Evolutionary conservation across 2,113 vertebrate species (phyloP), one percentile per base, ranked within the genome.

Genomic region (Tachuris rubrigastra): DNA sequence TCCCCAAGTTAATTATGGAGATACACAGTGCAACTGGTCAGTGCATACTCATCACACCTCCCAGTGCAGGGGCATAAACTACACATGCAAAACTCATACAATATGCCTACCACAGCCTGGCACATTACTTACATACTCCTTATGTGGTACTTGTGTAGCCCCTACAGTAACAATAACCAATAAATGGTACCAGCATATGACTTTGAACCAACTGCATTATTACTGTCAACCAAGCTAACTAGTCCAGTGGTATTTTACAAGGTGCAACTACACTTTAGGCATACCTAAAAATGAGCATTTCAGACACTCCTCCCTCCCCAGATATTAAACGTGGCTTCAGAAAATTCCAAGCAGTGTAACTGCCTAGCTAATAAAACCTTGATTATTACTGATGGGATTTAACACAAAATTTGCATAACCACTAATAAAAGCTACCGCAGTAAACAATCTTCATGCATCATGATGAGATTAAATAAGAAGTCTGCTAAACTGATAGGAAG

Each of bases 401-500:
- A 95, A 89, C 27, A 95, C 2, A 79, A 55, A 87, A 96, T 89
- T 95, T 79, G 73, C 90, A 91, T 89, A 78, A 86, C 50, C 23
- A 74, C 52, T 83, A 89, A 84, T 56, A 56, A 58, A 83, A 87
- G 53, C 52, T 78, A 71, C 35, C 18, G 5, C 53, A 84, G 33
- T 79, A 95, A 97, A 89, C 5, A 79, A 28, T 42, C 23, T 74
- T 69, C 35, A 67, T 47, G 67, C 68, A 95, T 72, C 5, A 1
- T 74, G 77, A 94, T 69, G 87, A 94, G 87, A 96, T 92, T 73
- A 93, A 88, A 88, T 30, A 59, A 88, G 53, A 81, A 95, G 73
- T 58, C 67, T 85, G 73, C 90, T 66, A 81, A 90, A 87, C 37
- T 73, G 66, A 85, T 87, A 53, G 30, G 21, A 60, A 78, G 62